Evolutionary conservation across 2,113 vertebrate species (phyloP).

Genomic region (Oncorhynchus tshawytscha): DNA sequence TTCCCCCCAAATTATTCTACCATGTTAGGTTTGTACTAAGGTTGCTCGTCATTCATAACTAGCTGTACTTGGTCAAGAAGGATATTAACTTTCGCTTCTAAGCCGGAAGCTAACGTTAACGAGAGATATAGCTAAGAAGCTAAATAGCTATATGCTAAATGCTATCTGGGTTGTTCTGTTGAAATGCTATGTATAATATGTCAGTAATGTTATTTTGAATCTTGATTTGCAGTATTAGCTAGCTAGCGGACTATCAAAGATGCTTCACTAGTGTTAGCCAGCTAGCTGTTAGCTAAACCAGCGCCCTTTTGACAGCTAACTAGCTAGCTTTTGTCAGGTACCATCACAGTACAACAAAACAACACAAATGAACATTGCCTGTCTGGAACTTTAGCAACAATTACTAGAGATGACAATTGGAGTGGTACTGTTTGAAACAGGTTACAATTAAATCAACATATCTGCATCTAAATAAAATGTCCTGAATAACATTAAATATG

Average conservation of each 20-base stretch:
- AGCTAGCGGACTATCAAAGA: neutral
- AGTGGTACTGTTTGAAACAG: neutral
- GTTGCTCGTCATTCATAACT: neutral
- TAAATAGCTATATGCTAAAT: neutral
- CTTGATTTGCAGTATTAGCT: neutral
- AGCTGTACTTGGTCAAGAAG: too few species aligned
- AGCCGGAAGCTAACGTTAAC: conserved; percentile 1
- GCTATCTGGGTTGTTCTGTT: neutral
- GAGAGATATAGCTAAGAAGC: neutral
- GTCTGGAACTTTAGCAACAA: neutral
- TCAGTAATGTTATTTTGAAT: neutral
- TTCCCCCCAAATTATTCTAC: neutral
- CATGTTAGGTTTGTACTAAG: neutral
- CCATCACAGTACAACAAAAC: neutral
- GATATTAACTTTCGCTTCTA: neutral
- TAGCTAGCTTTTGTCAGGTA: neutral
- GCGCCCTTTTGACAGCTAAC: too few species aligned
- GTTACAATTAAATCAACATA: neutral
- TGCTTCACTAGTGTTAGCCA: neutral
- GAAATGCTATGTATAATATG: neutral
- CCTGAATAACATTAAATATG: too few species aligned
- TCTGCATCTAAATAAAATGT: too few species aligned
- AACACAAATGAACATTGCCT: neutral
- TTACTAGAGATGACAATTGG: neutral
- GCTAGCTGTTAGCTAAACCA: too few species aligned